Evolutionary conservation across 2,797 vertebrate species (phyloP).

Genomic region (Crotalus adamanteus): DNA sequence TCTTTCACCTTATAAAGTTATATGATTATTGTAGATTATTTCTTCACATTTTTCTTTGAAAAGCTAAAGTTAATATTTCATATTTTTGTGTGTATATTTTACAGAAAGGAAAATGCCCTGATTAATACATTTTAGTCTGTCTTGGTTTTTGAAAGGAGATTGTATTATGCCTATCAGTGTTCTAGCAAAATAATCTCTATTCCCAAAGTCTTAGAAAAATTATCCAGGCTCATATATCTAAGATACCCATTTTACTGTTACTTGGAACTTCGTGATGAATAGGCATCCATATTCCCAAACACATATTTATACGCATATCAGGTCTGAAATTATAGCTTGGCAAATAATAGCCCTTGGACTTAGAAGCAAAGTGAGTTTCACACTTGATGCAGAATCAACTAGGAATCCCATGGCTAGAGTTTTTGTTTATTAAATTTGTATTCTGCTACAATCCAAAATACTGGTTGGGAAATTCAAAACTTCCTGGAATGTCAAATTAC

Average conservation of each 20-base stretch:
- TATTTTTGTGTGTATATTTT: neutral
- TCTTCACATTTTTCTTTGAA: slow-evolving; percentile 3
- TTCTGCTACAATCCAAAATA: neutral
- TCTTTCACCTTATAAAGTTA: neutral
- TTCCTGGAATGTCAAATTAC: neutral
- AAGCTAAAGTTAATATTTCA: neutral
- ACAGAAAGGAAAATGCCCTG: neutral
- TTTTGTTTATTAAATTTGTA: neutral
- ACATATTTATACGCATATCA: neutral
- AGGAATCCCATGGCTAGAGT: neutral
- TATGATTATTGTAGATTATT: slow-evolving; percentile 3
- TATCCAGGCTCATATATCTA: slow-evolving; percentile 29
- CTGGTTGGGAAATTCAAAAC: neutral
- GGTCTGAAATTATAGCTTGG: neutral
- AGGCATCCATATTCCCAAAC: neutral
- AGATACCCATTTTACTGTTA: neutral
- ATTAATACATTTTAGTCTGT: slow-evolving; percentile 13
- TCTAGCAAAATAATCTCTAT: slow-evolving; percentile 30
- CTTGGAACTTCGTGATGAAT: neutral
- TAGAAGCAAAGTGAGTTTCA: neutral
- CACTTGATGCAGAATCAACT: neutral
- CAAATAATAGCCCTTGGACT: neutral
- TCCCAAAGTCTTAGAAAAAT: slow-evolving; percentile 31
- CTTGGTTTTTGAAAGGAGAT: slow-evolving; percentile 35
- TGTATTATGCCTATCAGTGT: neutral